These are phyloP conservation scores for Mactromeris polynyma DNA, from an alignment of 2,888 invertebrate genomes.

Conservation along the genomic window DNA sequence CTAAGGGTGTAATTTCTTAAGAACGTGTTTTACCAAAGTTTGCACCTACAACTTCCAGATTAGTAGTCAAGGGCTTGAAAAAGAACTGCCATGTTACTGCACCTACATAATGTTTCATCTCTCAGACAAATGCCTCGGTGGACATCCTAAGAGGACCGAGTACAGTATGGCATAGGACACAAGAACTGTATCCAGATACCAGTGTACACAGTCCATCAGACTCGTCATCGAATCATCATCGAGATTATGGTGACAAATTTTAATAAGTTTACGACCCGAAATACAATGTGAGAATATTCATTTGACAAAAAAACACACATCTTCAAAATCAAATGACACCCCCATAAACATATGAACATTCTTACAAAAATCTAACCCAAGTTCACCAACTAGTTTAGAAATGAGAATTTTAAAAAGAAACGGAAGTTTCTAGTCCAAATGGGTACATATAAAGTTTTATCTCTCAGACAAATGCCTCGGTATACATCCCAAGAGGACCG, in stretches of 20 bases:
- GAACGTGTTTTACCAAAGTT: no score
- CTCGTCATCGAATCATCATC: constrained; percentile 48
- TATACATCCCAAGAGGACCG: constrained; percentile 24
- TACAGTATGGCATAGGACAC: neutral
- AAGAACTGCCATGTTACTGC: neutral
- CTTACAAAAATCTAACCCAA: no score
- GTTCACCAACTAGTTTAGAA: no score
- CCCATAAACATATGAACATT: no score
- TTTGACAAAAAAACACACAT: no score
- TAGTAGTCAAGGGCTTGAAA: no score
- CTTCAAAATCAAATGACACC: no score
- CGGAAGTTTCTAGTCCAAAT: no score
- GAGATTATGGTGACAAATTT: neutral
- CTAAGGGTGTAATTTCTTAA: no score
- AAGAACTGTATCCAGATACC: constrained; percentile 34
- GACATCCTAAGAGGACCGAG: constrained; percentile 23
- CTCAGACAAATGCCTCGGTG: constrained; percentile 56
- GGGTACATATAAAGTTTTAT: neutral
- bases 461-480: constrained; percentile 58
- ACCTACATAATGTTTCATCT: neutral
- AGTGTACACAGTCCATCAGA: constrained; percentile 16
- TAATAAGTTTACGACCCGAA: neutral
- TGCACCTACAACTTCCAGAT: no score
- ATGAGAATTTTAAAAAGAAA: no score
- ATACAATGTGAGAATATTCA: no score